phyloP scores from a whole-genome alignment of 1,140 invertebrate genomes.

The Papilio dardanus region DNA sequence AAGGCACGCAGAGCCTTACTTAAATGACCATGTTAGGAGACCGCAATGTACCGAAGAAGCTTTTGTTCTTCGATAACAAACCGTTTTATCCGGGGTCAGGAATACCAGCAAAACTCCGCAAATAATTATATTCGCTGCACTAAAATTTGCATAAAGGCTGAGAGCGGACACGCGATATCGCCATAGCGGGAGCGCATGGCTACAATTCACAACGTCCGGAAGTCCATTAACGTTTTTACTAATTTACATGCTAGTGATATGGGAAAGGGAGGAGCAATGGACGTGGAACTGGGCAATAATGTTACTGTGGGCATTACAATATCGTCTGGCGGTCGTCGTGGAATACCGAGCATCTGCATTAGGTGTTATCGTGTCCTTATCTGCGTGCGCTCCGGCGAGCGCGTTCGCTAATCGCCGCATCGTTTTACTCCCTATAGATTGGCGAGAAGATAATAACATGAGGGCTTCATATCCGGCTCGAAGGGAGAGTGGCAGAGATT shows the following conservation, averaged over 20 bases:
- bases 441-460: constrained; percentile 61
- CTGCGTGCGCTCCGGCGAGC: constrained; percentile 57
- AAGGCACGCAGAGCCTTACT: constrained; percentile 32
- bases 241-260: constrained; percentile 48
- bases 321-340: constrained; percentile 3
- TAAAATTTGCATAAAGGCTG: constrained; percentile 57
- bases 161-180: constrained; percentile 45
- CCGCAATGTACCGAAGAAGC: constrained; percentile 38
- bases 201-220: constrained; percentile 46
- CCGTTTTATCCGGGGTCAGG: constrained; percentile 40
- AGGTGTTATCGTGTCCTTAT: constrained; percentile 64
- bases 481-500: constrained; percentile 58
- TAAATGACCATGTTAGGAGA: constrained; percentile 39
- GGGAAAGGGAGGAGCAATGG: constrained; percentile 45
- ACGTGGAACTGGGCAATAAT: constrained; percentile 42
- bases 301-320: constrained; percentile 30
- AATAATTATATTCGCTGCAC: constrained; percentile 57
- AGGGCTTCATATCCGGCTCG: constrained; percentile 67
- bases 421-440: constrained; percentile 61
- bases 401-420: constrained; percentile 66
- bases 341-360: constrained; percentile 54
- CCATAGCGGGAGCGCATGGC: constrained; percentile 32
- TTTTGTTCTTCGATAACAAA: constrained; percentile 31
- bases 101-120: constrained; percentile 53
- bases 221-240: constrained; percentile 57